Evolutionary conservation across 2,888 invertebrate species (phyloP).

Genomic region (Eulithis prunata): DNA sequence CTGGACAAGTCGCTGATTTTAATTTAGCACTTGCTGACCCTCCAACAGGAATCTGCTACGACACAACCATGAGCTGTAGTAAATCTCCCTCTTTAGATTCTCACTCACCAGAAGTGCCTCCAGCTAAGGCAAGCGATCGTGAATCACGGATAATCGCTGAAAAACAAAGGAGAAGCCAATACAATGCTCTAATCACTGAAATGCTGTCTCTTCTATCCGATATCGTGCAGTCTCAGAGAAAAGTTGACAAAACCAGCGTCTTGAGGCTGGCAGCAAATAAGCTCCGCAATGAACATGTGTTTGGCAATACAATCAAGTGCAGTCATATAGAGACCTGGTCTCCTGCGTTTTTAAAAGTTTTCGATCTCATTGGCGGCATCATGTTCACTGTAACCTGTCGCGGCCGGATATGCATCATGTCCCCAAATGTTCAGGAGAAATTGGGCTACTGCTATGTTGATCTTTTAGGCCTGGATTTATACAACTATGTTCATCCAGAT

Average conservation of each 20-base stretch:
- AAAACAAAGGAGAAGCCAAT: constrained; percentile 94
- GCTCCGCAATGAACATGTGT: constrained; percentile 90
- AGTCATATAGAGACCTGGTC: constrained; percentile 79
- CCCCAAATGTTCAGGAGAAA: constrained; percentile 92
- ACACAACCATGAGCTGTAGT: constrained; percentile 58
- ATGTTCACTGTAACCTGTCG: constrained; percentile 91
- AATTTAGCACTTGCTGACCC: constrained; percentile 61
- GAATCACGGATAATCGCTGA: constrained; percentile 95
- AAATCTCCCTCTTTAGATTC: constrained; percentile 74
- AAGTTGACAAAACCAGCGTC: constrained; percentile 96
- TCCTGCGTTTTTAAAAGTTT: constrained; percentile 84
- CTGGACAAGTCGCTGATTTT: constrained; percentile 56
- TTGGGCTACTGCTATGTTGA: constrained; percentile 95
- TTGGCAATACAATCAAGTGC: constrained; percentile 82
- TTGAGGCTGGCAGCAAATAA: constrained; percentile 94
- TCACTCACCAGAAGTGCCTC: constrained; percentile 70
- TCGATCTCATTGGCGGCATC: constrained; percentile 90
- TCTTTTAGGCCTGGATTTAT: constrained; percentile 94
- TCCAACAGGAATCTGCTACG: constrained; percentile 53
- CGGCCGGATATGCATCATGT: constrained; percentile 94
- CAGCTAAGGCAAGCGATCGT: constrained; percentile 87
- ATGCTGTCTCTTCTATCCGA: constrained; percentile 93
- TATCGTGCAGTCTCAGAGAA: constrained; percentile 91
- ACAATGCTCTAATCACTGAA: constrained; percentile 93
- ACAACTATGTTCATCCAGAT: constrained; percentile 92